These are phyloP conservation scores for Anniella stebbinsi DNA, from an alignment of 2,797 vertebrate genomes.

Conservation along the genomic window DNA sequence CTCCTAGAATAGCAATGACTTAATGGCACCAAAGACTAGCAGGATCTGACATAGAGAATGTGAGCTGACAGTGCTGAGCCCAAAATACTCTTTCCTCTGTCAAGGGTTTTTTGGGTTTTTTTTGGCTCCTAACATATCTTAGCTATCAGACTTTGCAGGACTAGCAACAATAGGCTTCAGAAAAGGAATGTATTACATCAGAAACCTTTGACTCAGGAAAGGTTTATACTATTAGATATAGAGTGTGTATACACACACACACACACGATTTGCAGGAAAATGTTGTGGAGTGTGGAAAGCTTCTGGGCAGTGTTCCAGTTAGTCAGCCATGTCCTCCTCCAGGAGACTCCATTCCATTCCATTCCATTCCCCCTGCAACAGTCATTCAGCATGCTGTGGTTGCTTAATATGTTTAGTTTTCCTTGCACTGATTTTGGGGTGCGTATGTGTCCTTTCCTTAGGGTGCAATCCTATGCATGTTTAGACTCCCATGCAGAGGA, in stretches of 20 bases:
- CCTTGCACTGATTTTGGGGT: not conserved
- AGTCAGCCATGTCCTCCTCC: not conserved
- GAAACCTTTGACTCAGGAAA: constrained; percentile 35
- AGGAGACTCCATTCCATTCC: not conserved
- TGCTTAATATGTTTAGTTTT: not conserved
- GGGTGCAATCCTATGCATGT: too few species aligned
- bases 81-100: constrained; percentile 47
- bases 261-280: not conserved
- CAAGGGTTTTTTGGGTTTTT: constrained; percentile 15
- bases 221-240: constrained; percentile 35
- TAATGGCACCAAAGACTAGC: constrained; percentile 34
- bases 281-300: not conserved
- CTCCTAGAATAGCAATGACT: constrained; percentile 64
- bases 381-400: not conserved
- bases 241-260: not conserved
- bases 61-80: constrained; percentile 52
- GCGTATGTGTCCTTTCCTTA: too few species aligned
- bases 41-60: constrained; percentile 40
- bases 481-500: not conserved
- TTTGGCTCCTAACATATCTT: constrained; percentile 45
- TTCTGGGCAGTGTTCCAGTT: not conserved
- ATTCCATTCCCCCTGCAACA: not conserved
- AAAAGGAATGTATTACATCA: constrained; percentile 47
- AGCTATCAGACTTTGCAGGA: constrained; percentile 33
- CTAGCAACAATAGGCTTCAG: constrained; percentile 43